Evolutionary conservation across 2,888 invertebrate genomes (phyloP), one percentile per base, ranked within the genome.

Genomic region (Diarsia brunnea): DNA sequence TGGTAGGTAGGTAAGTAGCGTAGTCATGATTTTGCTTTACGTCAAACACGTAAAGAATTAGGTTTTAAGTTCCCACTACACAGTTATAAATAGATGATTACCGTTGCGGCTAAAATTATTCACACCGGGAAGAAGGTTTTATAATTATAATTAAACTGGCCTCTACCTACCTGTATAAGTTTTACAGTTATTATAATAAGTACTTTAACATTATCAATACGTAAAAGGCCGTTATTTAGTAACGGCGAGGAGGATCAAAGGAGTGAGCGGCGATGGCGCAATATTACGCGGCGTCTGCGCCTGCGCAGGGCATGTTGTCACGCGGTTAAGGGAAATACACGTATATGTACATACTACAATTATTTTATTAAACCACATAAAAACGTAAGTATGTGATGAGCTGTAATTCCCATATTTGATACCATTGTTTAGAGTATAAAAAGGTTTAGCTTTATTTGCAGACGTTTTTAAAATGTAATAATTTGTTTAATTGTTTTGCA

Each of bases 261-360:
- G 65, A 84, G 53, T 49, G 66, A 65, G 69, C 75, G 72, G 63
- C 66, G 27, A 55, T 73, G 73, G 73, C 73, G 84, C 69, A 65
- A 80, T 73, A 77, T 77, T 77, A 77, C 70, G 73, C 61, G 19
- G 73, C 49, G 27, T 70, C 55, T 65, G 81, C 70, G 81, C 61
- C n/a, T 16, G 81, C 45, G 76, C 81, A 58, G 47, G 47, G 45
- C 43, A 55, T 73, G 79, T 76, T 84, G 73, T 82, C 70, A 77
- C 69, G 64, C 19, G 67, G 69, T 84, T 84, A 82, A 82, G 82
- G 82, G 82, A 84, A 84, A 84, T 84, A 76, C 80, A 51, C 75
- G 21, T 27, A 16, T 58, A 60, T 60, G 8, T 60, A 19, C 4
- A 31, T 19, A 60, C 0, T 27, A 51, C 19, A n/a, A n/a, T 7